Percentiles rank a stretch among this genome's conserved stretches.
These are phyloP conservation scores for Calephelis perditalis DNA, from an alignment of 2,888 invertebrate genomes.

Conservation along the genomic window DNA sequence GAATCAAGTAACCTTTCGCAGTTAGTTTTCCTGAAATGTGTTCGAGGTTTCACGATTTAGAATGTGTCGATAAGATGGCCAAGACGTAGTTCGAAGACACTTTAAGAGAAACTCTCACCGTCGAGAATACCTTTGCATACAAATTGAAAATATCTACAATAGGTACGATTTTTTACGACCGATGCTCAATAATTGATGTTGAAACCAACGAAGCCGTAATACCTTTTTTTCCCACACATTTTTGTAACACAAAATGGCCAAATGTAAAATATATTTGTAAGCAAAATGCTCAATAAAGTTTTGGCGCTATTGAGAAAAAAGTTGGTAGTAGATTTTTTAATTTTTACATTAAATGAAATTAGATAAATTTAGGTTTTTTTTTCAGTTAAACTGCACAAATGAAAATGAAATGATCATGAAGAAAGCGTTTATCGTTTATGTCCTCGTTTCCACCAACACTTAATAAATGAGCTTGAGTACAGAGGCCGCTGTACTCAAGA, in stretches of 20 bases:
- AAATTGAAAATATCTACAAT: slow-evolving; percentile 7
- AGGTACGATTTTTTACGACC: slow-evolving; percentile 2
- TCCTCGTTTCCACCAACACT: too few relatives aligned
- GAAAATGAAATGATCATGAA: too few relatives aligned
- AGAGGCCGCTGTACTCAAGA: too few relatives aligned
- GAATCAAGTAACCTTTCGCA: too few relatives aligned
- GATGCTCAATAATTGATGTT: slow-evolving; percentile 3
- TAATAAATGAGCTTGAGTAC: too few relatives aligned
- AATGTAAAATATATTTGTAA: neutral
- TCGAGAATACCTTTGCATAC: slow-evolving; percentile 3
- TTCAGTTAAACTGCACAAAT: too few relatives aligned
- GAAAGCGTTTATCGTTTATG: too few relatives aligned
- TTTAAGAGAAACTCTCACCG: neutral
- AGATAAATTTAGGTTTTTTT: too few relatives aligned
- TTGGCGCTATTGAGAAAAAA: neutral
- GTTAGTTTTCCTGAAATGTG: too few relatives aligned
- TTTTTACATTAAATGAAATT: too few relatives aligned
- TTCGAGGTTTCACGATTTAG: too few relatives aligned
- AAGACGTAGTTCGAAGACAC: neutral
- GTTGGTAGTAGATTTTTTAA: neutral
- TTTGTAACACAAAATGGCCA: neutral
- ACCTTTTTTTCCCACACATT: slow-evolving; percentile 2
- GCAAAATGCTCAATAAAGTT: neutral
- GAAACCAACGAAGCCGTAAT: slow-evolving; percentile 4
- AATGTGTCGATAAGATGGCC: too few relatives aligned